Base-by-base conservation (phyloP, 2,113 vertebrate genomes). In the Trogon melanurus region DNA sequence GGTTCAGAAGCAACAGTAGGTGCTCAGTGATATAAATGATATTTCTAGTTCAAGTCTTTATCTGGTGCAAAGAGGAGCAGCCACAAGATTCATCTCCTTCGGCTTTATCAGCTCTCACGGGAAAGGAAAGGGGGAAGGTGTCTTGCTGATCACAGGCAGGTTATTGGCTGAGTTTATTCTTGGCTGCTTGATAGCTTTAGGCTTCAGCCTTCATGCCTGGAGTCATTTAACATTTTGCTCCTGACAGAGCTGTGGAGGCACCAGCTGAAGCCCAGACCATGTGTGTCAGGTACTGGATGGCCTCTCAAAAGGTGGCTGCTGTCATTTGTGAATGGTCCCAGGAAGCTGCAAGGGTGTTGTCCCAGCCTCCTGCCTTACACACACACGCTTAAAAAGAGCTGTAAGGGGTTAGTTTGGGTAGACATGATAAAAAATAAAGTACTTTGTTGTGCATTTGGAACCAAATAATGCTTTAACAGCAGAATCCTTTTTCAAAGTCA, bases 401-500 rank as follows among this genome's bases (percentile, higher is more conserved):
- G 36, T 3, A 9, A 86, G 61, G 78, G 56, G 47, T 71, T 47
- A 8, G 50, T 36, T 78, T 89, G 86, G 81, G 58, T 58, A 85
- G 92, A 62, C 32, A 29, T 4, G 16, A 74, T 94, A 60, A 89
- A 93, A 95, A 95, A 84, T 70, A 32, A 58, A 91, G 88, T 27
- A 60, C 84, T 93, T 79, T 57, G 70, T 91, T 94, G 36, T 87
- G 95, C 38, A 78, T 92, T 83, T 93, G 88, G 78, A 96, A 88
- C 41, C 53, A 94, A 97, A 94, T 87, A 88, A 81, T 87, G 92
- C 90, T 95, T 96, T 75, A 93, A 85, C 75, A 91, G 92, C 93
- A 95, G 90, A 94, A 96, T 91, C 88, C 82, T 76, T 79, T 89
- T 94, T 80, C 91, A 69, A 94, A 96, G 91, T 91, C 88, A 41